A percentile compares a stretch with the other conserved stretches of the same genome.
Evolutionary conservation across 2,888 invertebrate species (phyloP).

Genomic region (Mesorhabditis spiculigera): DNA sequence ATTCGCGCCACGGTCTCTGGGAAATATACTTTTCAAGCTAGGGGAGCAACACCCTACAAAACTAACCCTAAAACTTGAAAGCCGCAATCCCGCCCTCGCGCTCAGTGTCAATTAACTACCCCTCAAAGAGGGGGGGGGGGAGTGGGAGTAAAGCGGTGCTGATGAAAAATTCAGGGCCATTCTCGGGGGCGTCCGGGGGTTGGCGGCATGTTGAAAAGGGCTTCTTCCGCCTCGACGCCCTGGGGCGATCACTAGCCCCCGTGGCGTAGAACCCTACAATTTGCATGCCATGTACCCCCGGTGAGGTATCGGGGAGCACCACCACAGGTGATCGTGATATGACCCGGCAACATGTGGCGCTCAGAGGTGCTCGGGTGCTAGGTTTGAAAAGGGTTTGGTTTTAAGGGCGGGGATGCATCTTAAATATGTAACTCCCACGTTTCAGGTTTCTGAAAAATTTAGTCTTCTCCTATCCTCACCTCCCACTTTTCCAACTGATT

Average conservation of each 20-base stretch:
- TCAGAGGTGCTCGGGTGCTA: too few species aligned
- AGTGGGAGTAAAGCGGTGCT: not conserved
- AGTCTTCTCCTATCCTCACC: not conserved
- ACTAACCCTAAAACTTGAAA: too few species aligned
- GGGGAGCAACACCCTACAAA: too few species aligned
- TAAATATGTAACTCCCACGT: too few species aligned
- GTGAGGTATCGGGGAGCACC: not conserved
- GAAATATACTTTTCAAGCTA: too few species aligned
- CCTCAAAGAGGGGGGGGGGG: not conserved
- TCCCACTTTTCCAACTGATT: not conserved
- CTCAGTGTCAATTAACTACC: too few species aligned
- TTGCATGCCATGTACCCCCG: not conserved
- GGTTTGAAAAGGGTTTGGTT: too few species aligned
- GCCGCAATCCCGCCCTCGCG: too few species aligned
- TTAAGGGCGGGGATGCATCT: too few species aligned
- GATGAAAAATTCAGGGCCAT: not conserved
- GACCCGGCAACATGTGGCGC: too few species aligned
- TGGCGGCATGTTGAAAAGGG: not conserved
- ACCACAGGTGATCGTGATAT: slow-evolving; percentile 4
- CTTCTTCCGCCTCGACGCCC: not conserved
- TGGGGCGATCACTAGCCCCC: not conserved
- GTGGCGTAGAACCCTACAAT: not conserved
- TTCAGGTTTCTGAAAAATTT: too few species aligned
- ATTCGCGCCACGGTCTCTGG: too few species aligned
- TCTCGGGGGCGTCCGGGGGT: not conserved